Base-by-base conservation (phyloP, 1,140 invertebrate species). In the Atta texana region DNA sequence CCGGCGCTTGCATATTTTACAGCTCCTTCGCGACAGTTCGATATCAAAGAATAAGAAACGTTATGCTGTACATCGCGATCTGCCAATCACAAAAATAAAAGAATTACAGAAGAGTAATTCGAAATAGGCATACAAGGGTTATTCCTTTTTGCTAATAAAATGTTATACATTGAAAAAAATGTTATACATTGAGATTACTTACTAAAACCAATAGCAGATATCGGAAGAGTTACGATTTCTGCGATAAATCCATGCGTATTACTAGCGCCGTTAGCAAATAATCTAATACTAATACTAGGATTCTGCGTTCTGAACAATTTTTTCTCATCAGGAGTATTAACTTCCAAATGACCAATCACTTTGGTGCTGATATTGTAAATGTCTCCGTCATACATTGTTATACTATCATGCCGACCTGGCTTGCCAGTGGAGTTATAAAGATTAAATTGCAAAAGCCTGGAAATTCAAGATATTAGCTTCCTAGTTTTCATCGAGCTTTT, bases 231-330 rank as follows among this genome's bases (percentile, higher is more conserved):
- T 0, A 99, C 97, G 76, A 99, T 97, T 96, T 99, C 99, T 18
- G 99, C 99, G 89, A 99, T 98, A 93, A 99, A 99, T 76, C 99
- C 99, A 94, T 99, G 98, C n/a, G 97, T 96, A 39, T 97, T 97
- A 63, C 98, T 98, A 0, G 98, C 99, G 55, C 99, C 99, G 87
- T 98, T 99, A 0, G 99, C 98, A 92, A 99, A 98, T 14, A 99
- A 94, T 93, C 98, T 97, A 3, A 99, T 95, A 92, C 98, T 99
- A 74, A 99, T 95, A 91, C 98, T 98, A 0, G 98, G 97, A 24
- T 97, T 96, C 69, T 95, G 96, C 0, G 97, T 98, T 92, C 95
- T 97, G 87, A 98, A 98, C 49, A 98, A 96, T 87, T 96, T 97
- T 87, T 97, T 98, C 68, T 98, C 97, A 72, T 97, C 95, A 0